A percentile compares a stretch with the other conserved stretches of the same genome.
Conservation (phyloP, 2,888 invertebrate genomes). For the Sturmia bella region DNA sequence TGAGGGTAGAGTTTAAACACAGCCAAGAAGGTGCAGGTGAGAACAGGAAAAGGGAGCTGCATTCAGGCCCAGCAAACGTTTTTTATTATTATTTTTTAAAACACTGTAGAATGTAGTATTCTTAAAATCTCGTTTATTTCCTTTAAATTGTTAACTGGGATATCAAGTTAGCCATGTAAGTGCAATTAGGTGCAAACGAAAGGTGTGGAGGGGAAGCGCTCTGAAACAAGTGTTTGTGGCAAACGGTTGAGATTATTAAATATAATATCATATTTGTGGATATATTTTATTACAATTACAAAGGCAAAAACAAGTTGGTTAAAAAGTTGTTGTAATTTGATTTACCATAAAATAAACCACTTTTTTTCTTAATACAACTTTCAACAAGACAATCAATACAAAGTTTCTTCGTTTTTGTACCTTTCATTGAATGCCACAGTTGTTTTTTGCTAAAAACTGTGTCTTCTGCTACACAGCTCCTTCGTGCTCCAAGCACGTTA, state of each 20-base stretch:
- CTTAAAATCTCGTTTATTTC: neutral
- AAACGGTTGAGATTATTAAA: constrained; percentile 51
- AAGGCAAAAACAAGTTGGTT: constrained; percentile 21
- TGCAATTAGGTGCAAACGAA: constrained; percentile 23
- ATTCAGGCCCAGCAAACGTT: constrained; percentile 21
- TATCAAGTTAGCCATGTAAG: neutral
- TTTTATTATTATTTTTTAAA: too few relatives aligned
- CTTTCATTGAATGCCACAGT: neutral
- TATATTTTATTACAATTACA: constrained; percentile 47
- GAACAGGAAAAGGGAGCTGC: neutral
- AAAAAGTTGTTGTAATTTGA: constrained; percentile 42
- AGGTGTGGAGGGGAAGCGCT: constrained; percentile 2
- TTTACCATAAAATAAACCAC: constrained; percentile 29
- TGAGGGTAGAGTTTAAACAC: constrained; percentile 50
- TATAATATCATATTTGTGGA: constrained; percentile 54
- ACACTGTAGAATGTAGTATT: too few relatives aligned
- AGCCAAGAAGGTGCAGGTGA: neutral
- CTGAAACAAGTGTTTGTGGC: constrained; percentile 57
- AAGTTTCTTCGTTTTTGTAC: neutral
- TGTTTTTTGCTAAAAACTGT: neutral
- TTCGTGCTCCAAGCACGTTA: neutral
- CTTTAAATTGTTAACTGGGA: constrained; percentile 20
- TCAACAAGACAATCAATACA: constrained; percentile 63
- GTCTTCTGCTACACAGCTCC: constrained; percentile 20
- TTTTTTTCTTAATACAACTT: constrained; percentile 30